These are phyloP conservation scores for Podargus strigoides DNA, from an alignment of 2,797 vertebrate species.

Conservation along the genomic window DNA sequence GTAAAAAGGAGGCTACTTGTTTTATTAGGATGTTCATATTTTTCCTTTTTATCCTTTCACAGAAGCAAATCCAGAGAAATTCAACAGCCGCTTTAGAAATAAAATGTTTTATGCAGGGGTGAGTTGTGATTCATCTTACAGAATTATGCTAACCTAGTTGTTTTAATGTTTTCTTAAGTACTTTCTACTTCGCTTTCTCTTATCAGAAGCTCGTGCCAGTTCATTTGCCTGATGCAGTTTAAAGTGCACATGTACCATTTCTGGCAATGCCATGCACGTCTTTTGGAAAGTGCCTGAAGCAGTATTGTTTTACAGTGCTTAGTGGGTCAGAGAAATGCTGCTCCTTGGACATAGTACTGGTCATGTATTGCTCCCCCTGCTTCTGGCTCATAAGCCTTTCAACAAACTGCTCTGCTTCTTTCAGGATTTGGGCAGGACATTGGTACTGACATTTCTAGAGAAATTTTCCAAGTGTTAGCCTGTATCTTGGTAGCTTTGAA, in stretches of 20 bases:
- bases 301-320: neutral
- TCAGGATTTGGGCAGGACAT: neutral
- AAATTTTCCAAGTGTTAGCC: neutral
- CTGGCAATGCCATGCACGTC: neutral
- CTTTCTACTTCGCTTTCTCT: neutral
- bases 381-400: neutral
- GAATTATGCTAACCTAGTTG: neutral
- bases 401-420: neutral
- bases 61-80: conserved; percentile 99
- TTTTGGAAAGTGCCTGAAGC: neutral
- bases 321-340: neutral
- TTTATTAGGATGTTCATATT: neutral
- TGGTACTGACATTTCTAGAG: neutral
- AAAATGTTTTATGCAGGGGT: conserved; percentile 99
- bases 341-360: neutral
- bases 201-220: neutral
- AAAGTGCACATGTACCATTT: neutral
- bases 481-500: neutral
- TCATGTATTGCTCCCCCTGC: neutral
- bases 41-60: conserved; percentile 53
- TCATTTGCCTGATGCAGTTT: neutral
- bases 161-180: neutral
- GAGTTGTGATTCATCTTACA: conserved; percentile 62
- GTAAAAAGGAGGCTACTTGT: neutral
- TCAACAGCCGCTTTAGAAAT: conserved; percentile 99